Base-by-base conservation (phyloP, 2,888 invertebrate genomes). In the Theodoxus fluviatilis region DNA sequence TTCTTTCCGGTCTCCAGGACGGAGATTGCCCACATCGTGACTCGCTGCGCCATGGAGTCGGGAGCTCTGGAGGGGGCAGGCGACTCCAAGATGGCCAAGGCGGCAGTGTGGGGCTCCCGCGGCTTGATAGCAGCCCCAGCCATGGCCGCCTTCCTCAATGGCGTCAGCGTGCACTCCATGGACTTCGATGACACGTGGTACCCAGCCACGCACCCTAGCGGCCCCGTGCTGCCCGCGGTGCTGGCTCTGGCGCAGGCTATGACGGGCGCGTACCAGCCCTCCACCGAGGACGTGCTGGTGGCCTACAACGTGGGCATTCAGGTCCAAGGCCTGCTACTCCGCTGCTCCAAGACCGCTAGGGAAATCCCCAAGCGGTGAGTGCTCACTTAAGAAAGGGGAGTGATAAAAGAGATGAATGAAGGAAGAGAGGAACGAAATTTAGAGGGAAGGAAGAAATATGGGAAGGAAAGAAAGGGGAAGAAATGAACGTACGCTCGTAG, bases 141-240 rank as follows among this genome's bases (percentile, higher is more conserved):
- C 0, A 67, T 75, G 67, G 78, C 80, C 3, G 79, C 80, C 1
- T 80, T 74, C 63, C 69, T 81, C 37, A 81, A 81, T 68, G 81
- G 79, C 7, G 71, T 76, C 35, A 80, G 77, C 68, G 76, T 77
- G 22, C 81, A 81, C 67, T 74, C 81, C 18, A 81, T 81, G 80
- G 81, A 81, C 61, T 80, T 80, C 72, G 81, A 81, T 52, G 81
- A 81, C 71, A 81, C 81, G 0, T 81, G 81, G 81, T 75, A 79
- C 40, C 81, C 81, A 25, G 79, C 81, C 38, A 81, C 81, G 2
- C 81, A 81, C 40, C 81, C 81, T 0, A 80, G 79, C 67, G 79
- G 79, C 1, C 79, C 81, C 2, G 79, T 80, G 7, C 74, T 81
- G 33, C 79, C 81, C 3, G 77, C 79, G 0, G 52, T 81, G 18